phyloP scores from a whole-genome alignment of 2,113 vertebrate genomes.

The Megaptera novaeangliae region DNA sequence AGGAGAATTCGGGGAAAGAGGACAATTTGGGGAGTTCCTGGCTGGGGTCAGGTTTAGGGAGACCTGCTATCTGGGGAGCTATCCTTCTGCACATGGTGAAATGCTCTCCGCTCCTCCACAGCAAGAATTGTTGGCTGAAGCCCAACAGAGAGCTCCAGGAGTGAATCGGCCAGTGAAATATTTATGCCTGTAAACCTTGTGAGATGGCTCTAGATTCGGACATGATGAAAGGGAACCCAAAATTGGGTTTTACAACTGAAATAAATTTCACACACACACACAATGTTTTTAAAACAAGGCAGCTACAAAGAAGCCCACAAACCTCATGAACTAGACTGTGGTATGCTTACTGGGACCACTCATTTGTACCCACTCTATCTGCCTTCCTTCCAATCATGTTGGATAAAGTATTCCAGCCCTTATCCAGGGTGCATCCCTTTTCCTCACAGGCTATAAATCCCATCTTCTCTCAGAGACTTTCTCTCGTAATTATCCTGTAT shows the following conservation, averaged over 20 bases:
- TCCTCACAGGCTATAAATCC: neutral
- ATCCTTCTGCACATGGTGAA: neutral
- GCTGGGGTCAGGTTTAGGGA: neutral
- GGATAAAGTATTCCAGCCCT: neutral
- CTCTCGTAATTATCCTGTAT: neutral
- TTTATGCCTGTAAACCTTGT: neutral
- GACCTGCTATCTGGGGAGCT: neutral
- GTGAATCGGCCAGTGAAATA: neutral
- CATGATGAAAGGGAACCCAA: neutral
- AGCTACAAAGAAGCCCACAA: neutral
- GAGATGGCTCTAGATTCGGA: neutral
- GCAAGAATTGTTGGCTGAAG: neutral
- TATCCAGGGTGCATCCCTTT: neutral
- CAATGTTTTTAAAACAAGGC: neutral
- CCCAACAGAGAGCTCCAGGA: neutral
- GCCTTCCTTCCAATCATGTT: neutral
- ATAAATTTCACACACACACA: neutral
- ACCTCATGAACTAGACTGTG: neutral
- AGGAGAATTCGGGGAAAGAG: neutral
- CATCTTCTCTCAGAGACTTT: neutral
- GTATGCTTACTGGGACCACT: neutral
- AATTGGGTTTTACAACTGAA: neutral
- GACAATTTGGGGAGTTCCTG: neutral
- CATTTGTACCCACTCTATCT: neutral
- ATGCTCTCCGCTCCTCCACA: neutral